These are phyloP conservation scores for Manacus vitellinus DNA, from an alignment of 2,113 vertebrate genomes.

Conservation along the genomic window DNA sequence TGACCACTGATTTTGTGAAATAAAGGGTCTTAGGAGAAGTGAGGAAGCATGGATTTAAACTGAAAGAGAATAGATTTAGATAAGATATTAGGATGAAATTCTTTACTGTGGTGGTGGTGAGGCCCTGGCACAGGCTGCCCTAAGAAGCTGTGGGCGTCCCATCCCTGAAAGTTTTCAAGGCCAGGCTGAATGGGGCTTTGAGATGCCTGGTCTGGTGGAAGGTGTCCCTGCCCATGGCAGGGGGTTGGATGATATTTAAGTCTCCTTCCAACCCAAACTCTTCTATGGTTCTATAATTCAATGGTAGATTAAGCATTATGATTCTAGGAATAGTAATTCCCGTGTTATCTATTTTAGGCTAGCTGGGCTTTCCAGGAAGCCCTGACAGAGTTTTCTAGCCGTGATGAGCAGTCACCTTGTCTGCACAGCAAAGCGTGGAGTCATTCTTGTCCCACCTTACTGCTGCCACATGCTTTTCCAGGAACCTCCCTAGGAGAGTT, in stretches of 20 bases:
- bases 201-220: background rate
- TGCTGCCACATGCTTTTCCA: background rate
- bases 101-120: background rate
- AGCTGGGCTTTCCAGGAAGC: background rate
- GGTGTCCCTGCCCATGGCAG: background rate
- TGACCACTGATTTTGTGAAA: background rate
- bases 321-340: conserved; percentile 10
- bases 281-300: background rate
- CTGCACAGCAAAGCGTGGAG: background rate
- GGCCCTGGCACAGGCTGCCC: accelerated
- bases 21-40: background rate
- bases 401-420: background rate
- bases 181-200: accelerated
- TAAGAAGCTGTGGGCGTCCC: background rate
- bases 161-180: background rate
- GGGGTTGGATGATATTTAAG: background rate
- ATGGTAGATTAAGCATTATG: background rate
- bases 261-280: background rate
- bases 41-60: background rate
- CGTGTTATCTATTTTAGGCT: background rate
- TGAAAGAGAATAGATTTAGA: background rate
- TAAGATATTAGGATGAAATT: background rate
- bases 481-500: background rate
- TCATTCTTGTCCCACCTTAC: background rate
- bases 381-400: background rate